phyloP scores from a whole-genome alignment of 2,888 invertebrate genomes.

The Platycheirus albimanus region DNA sequence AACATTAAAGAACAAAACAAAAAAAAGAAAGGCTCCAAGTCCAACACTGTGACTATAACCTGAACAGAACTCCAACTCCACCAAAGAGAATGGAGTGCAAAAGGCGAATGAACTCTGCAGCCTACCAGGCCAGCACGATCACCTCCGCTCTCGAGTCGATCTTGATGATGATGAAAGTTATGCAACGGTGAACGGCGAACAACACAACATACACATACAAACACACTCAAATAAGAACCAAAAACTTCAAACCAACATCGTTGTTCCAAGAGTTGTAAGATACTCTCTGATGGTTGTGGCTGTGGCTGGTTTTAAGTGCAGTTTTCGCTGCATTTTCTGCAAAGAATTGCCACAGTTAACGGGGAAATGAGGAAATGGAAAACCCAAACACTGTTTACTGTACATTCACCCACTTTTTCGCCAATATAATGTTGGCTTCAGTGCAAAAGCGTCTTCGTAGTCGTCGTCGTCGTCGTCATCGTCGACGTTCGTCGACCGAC shows the following conservation, averaged over 20 bases:
- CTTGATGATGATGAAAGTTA: constrained; percentile 79
- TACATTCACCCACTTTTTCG: constrained; percentile 82
- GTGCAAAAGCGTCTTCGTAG: not conserved
- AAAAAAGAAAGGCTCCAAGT: constrained; percentile 39
- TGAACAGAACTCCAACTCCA: constrained; percentile 33
- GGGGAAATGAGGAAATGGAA: constrained; percentile 81
- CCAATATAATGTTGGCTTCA: constrained; percentile 39
- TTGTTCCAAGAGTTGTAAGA: not conserved
- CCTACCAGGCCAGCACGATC: constrained; percentile 70
- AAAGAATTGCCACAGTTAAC: constrained; percentile 52
- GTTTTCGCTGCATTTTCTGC: constrained; percentile 67
- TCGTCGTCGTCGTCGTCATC: not conserved
- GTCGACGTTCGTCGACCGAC: constrained; percentile 22
- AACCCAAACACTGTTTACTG: constrained; percentile 80
- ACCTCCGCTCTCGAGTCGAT: constrained; percentile 62
- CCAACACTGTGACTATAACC: constrained; percentile 21
- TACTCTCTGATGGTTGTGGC: not conserved
- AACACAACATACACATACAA: constrained; percentile 25
- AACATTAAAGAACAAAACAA: constrained; percentile 20
- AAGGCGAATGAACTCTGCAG: constrained; percentile 81
- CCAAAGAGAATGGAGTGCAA: constrained; percentile 79
- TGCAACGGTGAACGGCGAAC: constrained; percentile 77
- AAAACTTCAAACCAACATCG: too few species aligned
- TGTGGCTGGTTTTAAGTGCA: constrained; percentile 40
- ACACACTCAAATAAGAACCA: constrained; percentile 15